Percentiles rank a stretch among this genome's conserved stretches.
These are phyloP conservation scores for Philereme transversata DNA, from an alignment of 2,888 invertebrate species.

Conservation along the genomic window DNA sequence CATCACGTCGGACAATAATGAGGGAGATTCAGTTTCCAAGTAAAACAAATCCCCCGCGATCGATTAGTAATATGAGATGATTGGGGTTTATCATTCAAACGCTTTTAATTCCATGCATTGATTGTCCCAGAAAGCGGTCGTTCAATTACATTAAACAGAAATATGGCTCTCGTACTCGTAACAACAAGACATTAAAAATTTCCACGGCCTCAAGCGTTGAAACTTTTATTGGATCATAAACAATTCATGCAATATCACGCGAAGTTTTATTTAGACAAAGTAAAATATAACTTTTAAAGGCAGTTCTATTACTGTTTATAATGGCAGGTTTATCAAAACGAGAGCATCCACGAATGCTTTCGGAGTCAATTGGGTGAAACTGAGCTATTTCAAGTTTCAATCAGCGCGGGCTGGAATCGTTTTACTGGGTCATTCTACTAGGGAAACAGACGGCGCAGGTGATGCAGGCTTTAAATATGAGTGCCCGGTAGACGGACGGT, in stretches of 20 bases:
- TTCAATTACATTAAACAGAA: constrained; percentile 26
- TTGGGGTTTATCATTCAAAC: constrained; percentile 53
- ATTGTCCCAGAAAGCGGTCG: constrained; percentile 16
- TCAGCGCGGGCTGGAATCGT: constrained; percentile 63
- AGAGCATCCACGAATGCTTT: constrained; percentile 40
- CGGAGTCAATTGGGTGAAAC: constrained; percentile 59
- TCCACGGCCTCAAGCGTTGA: constrained; percentile 38
- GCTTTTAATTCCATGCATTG: constrained; percentile 17
- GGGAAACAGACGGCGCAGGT: constrained; percentile 61
- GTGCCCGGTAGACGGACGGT: constrained; percentile 69
- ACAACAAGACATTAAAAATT: constrained; percentile 34
- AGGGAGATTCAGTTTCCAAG: constrained; percentile 67
- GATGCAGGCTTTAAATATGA: constrained; percentile 60
- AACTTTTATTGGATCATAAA: constrained; percentile 40
- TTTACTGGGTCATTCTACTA: constrained; percentile 74
- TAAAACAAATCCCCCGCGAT: constrained; percentile 72
- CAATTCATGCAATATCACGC: constrained; percentile 39
- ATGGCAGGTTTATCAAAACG: constrained; percentile 31
- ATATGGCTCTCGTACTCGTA: constrained; percentile 32
- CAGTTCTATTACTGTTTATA: constrained; percentile 14
- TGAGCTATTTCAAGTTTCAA: constrained; percentile 62
- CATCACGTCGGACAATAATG: constrained; percentile 74
- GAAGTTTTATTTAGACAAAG: constrained; percentile 35
- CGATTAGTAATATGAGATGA: constrained; percentile 76
- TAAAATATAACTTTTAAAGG: constrained; percentile 30